These are phyloP conservation scores for Microtus montanus DNA, from an alignment of 2,113 vertebrate genomes.

Conservation along the genomic window DNA sequence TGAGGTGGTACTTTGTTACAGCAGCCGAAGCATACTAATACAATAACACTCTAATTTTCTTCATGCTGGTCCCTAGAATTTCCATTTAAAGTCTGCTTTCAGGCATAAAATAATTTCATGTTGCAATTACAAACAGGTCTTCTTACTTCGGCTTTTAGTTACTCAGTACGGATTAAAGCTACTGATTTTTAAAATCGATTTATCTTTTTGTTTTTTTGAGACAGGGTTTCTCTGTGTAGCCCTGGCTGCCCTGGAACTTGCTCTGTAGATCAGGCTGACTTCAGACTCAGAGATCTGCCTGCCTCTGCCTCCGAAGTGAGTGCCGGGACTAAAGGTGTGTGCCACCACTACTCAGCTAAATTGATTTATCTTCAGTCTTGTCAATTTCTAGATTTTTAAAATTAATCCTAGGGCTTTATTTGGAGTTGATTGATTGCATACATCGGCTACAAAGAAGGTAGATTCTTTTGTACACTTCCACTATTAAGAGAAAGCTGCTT, in stretches of 20 bases:
- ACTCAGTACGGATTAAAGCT: neutral
- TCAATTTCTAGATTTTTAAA: neutral
- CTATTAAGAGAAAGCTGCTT: neutral
- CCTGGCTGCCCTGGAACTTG: neutral
- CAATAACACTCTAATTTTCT: neutral
- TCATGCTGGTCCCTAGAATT: neutral
- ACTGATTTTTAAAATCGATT: neutral
- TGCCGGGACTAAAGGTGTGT: neutral
- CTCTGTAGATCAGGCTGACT: neutral
- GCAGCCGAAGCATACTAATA: neutral
- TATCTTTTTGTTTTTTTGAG: neutral
- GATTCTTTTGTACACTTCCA: constrained; percentile 29
- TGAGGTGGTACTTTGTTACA: neutral
- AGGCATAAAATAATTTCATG: constrained; percentile 36
- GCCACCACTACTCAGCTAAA: neutral
- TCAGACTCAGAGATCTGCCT: neutral
- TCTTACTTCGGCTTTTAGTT: neutral
- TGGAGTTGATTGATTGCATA: neutral
- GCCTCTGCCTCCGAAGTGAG: neutral
- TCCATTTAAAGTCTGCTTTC: neutral
- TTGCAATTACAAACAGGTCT: constrained; percentile 18
- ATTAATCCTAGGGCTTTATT: neutral
- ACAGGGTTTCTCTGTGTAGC: neutral
- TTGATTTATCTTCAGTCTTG: neutral
- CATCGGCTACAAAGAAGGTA: neutral